phyloP scores from a whole-genome alignment of 2,888 invertebrate species.

The Lepidocyrtinus sp. region DNA sequence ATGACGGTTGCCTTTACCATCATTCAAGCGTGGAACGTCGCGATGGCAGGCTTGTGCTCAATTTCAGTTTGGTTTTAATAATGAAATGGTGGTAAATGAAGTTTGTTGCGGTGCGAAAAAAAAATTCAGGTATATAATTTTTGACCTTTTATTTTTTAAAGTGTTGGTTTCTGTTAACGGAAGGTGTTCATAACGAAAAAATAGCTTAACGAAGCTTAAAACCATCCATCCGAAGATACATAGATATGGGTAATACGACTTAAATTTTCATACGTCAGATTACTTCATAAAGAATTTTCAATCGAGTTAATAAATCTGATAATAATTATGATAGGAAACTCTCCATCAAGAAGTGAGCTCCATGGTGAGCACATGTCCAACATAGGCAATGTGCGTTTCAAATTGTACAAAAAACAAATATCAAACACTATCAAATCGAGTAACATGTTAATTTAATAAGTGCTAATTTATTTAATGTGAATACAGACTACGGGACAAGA shows the following conservation, averaged over 20 bases:
- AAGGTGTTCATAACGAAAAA: no score
- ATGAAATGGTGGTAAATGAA: no score
- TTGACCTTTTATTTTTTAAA: neutral
- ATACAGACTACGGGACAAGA: slow-evolving; percentile 37
- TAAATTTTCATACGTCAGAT: neutral
- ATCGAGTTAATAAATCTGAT: neutral
- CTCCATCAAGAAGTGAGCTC: slow-evolving; percentile 49
- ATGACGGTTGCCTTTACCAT: neutral
- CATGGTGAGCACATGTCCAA: slow-evolving; percentile 54
- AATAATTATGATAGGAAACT: slow-evolving; percentile 36
- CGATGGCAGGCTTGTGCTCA: neutral
- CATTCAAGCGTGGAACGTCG: neutral
- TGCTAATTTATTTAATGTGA: neutral
- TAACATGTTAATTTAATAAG: neutral
- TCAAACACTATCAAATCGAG: neutral
- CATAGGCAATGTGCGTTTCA: slow-evolving; percentile 35
- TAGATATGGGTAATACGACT: neutral
- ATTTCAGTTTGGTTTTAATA: neutral
- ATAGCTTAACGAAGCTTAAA: no score
- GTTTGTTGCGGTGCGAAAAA: neutral
- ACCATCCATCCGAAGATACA: no score
- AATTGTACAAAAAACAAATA: neutral
- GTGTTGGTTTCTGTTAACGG: no score
- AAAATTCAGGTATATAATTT: no score
- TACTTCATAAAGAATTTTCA: neutral